These are phyloP conservation scores for Cantharis rustica DNA, from an alignment of 2,888 invertebrate species.

Conservation along the genomic window DNA sequence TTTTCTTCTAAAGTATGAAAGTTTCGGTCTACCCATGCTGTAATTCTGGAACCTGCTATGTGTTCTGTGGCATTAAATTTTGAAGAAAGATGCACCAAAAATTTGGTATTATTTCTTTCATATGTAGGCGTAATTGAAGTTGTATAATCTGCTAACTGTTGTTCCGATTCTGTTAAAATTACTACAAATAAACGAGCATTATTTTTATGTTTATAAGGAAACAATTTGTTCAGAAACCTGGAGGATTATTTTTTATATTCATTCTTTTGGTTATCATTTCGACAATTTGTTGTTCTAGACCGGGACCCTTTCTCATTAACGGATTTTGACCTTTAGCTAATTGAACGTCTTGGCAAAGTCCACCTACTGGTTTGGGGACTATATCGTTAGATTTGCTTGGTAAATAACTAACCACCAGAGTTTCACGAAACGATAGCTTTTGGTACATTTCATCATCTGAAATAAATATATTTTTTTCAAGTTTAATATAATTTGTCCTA, in stretches of 20 bases:
- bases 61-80: constrained; percentile 63
- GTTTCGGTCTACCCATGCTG: constrained; percentile 64
- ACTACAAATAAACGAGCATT: constrained; percentile 33
- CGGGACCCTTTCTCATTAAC: constrained; percentile 35
- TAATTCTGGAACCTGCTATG: constrained; percentile 64
- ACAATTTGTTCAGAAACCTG: neutral
- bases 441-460: constrained; percentile 59
- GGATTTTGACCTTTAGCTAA: constrained; percentile 46
- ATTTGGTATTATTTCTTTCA: constrained; percentile 57
- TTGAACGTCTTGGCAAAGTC: constrained; percentile 58
- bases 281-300: constrained; percentile 39
- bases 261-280: constrained; percentile 41
- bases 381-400: constrained; percentile 41
- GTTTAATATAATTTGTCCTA: too few species aligned
- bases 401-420: constrained; percentile 60
- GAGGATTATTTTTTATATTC: neutral
- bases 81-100: constrained; percentile 65
- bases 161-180: neutral
- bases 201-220: neutral
- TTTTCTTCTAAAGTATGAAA: constrained; percentile 70
- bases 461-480: constrained; percentile 17
- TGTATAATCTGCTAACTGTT: constrained; percentile 8
- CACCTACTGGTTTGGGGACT: constrained; percentile 43
- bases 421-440: constrained; percentile 61
- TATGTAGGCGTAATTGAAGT: constrained; percentile 8